Evolutionary conservation across 2,797 vertebrate genomes (phyloP), one percentile per base, ranked within the genome.

Genomic region (Sebastolobus alascanus): DNA sequence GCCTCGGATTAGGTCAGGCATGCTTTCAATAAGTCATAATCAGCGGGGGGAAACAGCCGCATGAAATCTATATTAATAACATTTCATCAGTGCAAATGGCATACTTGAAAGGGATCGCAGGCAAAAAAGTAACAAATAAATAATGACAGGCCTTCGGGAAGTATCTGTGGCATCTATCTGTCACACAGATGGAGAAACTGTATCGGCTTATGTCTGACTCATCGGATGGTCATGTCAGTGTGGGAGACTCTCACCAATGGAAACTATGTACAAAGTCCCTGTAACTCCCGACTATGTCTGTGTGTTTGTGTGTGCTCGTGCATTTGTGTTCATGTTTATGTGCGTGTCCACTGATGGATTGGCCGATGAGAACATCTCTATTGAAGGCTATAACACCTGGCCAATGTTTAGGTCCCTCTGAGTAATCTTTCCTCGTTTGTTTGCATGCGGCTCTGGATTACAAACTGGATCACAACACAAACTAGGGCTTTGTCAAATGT

Each of bases 221-320:
- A 89, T 75, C 43, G 80, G 63, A 81, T 82, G 82, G 85, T 83
- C 82, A 84, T 90, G 84, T 88, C 87, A 89, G 40, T 67, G 78
- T 64, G 66, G 80, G 82, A 85, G 61, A 79, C 79, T 79, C 77
- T 84, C 79, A 86, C 88, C 85, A 86, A 87, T 87, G 93, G 92
- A 95, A 95, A 94, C 89, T 94, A 94, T 94, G 92, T 85, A 78
- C 88, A 86, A 86, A 89, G 85, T 86, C 84, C 78, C 64, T 81
- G 67, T 87, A 89, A 81, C 69, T 82, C 85, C 68, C 13, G 55
- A 84, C 72, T 79, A 27, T 85, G 40, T 71, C n/a, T 75, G 77
- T 75, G 25, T 75, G 67, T 75, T 38, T 58, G 61, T 61, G 33
- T 70, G 63, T 75, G 66, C 16, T 52, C 14, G 22, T 68, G 70